These are phyloP conservation scores for Margarornis squamiger DNA, from an alignment of 2,797 vertebrate genomes.

Conservation along the genomic window DNA sequence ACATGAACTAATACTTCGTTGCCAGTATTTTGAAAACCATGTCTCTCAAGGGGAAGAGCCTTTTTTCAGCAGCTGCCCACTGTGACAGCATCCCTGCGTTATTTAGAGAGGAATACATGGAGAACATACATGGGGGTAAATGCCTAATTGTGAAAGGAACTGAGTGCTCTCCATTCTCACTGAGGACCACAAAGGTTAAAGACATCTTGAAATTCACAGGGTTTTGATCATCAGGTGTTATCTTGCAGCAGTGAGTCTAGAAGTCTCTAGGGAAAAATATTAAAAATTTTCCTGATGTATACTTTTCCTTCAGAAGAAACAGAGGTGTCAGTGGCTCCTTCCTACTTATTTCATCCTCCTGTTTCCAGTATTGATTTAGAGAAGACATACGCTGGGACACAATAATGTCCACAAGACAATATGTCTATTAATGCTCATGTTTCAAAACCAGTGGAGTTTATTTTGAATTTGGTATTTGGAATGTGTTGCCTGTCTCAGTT, in stretches of 20 bases:
- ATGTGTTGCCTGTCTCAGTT: background rate
- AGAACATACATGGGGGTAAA: background rate
- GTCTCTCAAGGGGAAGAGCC: background rate
- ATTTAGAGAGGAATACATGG: background rate
- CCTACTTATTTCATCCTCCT: background rate
- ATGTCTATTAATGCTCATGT: background rate
- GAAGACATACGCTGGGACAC: background rate
- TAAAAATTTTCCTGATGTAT: background rate
- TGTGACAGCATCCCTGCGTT: background rate
- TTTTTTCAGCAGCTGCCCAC: background rate
- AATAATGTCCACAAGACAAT: background rate
- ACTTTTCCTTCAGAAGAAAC: background rate
- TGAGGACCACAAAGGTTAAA: background rate
- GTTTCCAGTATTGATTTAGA: background rate
- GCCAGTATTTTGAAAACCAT: background rate
- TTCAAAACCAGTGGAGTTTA: background rate
- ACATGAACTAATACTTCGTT: background rate
- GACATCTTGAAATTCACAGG: background rate
- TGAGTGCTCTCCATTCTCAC: background rate
- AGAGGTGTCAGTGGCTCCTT: background rate
- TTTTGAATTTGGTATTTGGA: background rate
- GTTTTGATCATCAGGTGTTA: background rate
- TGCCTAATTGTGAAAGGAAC: rapidly evolving
- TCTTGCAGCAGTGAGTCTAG: background rate
- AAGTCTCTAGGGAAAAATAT: background rate